phyloP scores from a whole-genome alignment of 1,140 invertebrate species.

The Druon quercuslanigerum region DNA sequence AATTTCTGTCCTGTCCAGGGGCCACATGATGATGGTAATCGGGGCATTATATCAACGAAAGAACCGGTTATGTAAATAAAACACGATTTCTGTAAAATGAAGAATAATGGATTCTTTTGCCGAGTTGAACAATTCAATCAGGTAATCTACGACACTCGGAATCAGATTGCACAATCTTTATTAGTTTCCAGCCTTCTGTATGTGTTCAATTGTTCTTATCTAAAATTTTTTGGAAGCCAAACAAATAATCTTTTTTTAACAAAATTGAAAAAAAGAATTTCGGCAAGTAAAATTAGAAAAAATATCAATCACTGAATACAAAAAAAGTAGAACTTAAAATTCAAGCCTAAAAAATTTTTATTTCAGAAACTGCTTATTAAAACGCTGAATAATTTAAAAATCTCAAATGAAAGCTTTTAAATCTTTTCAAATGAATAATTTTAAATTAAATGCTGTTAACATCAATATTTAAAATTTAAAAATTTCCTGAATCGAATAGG shows the following conservation, averaged over 20 bases:
- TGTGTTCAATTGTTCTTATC: not conserved
- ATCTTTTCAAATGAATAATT: no score
- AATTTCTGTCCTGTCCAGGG: not conserved
- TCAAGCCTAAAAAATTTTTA: no score
- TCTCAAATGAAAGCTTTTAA: no score
- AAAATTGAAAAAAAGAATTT: no score
- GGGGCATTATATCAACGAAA: not conserved
- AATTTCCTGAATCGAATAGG: no score
- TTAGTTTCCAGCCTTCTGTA: not conserved
- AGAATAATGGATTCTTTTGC: not conserved
- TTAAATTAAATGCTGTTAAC: no score
- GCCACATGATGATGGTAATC: not conserved
- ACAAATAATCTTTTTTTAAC: no score
- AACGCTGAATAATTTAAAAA: no score
- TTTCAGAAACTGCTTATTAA: no score
- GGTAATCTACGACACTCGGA: not conserved
- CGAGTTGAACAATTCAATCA: conserved; percentile 10
- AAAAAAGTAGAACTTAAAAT: no score
- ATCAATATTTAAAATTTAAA: no score
- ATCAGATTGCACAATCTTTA: conserved; percentile 13
- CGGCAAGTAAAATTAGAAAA: no score
- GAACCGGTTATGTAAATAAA: conserved; percentile 20
- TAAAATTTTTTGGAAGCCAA: not conserved
- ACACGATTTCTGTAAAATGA: not conserved
- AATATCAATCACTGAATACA: not conserved